Percentiles rank a stretch among this genome's conserved stretches.
Conservation (phyloP, 2,888 invertebrate genomes). For the Erebia epiphron region DNA sequence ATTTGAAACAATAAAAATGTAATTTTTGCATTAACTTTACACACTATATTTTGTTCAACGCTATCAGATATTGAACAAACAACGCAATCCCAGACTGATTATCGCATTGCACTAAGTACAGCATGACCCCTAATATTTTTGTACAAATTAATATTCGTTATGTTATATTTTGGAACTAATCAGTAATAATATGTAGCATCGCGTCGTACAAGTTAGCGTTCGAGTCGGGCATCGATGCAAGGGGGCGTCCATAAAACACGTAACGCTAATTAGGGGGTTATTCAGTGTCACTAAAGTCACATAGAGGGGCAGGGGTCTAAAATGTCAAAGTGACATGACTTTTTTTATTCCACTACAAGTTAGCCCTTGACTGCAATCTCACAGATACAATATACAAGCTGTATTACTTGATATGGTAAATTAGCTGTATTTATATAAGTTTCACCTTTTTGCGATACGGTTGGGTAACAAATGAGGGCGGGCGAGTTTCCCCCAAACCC, state of each 20-base stretch:
- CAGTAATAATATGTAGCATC: conserved; percentile 9
- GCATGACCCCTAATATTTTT: conserved; percentile 44
- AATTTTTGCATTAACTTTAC: conserved; percentile 76
- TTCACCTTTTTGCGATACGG: no score
- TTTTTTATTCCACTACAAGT: no score
- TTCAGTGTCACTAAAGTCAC: no score
- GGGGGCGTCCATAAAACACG: conserved; percentile 8
- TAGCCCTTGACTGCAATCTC: no score
- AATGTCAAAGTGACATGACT: no score
- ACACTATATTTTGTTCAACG: conserved; percentile 80
- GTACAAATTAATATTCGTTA: conserved; percentile 44
- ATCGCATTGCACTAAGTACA: conserved; percentile 52
- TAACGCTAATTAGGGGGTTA: no score
- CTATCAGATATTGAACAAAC: conserved; percentile 72
- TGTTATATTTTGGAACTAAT: conserved; percentile 17
- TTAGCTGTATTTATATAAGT: no score
- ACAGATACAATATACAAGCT: no score
- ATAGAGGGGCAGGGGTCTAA: no score
- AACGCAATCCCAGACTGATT: conserved; percentile 58
- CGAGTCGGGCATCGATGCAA: conserved; percentile 23
- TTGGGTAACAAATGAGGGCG: no score
- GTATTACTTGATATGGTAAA: no score
- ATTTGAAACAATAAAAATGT: conserved; percentile 69
- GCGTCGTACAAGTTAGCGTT: conserved; percentile 15
- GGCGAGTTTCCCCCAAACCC: no score